These are phyloP conservation scores for Temnopleurus reevesii DNA, from an alignment of 53 echinoderm and acorn worm species.

Conservation along the genomic window DNA sequence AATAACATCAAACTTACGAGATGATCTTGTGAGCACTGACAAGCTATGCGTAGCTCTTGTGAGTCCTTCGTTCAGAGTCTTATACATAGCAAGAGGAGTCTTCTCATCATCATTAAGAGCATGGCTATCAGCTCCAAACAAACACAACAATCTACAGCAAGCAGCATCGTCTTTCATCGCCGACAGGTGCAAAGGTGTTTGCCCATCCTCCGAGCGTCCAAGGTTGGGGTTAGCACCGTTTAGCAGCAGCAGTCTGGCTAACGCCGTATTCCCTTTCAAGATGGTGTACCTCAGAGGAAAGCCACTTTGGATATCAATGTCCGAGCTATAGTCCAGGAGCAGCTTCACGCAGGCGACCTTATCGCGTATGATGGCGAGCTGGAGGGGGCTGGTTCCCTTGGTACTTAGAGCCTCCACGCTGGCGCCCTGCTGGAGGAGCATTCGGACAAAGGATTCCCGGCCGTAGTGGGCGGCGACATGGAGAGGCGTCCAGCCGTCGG, in stretches of 20 bases:
- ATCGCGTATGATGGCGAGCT: slow-evolving; percentile 86
- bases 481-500: slow-evolving; percentile 83
- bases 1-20: slow-evolving; percentile 66
- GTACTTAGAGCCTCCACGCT: slow-evolving; percentile 71
- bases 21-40: slow-evolving; percentile 51
- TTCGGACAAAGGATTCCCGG: slow-evolving; percentile 77
- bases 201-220: slow-evolving; percentile 80
- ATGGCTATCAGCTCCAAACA: slow-evolving; percentile 74
- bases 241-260: slow-evolving; percentile 65
- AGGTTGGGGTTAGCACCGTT: slow-evolving; percentile 77
- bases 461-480: slow-evolving; percentile 90
- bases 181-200: slow-evolving; percentile 80
- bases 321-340: slow-evolving; percentile 64
- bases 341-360: slow-evolving; percentile 71
- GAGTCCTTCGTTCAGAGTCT: slow-evolving; percentile 14
- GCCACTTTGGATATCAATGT: slow-evolving; percentile 80
- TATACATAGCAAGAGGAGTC: slow-evolving; percentile 67
- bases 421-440: slow-evolving; percentile 70
- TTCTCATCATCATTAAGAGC: slow-evolving; percentile 69
- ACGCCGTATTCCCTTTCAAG: slow-evolving; percentile 66
- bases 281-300: slow-evolving; percentile 82
- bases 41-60: slow-evolving; percentile 51
- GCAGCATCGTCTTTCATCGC: slow-evolving; percentile 71
- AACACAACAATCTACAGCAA: slow-evolving; percentile 69
- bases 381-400: slow-evolving; percentile 82